A percentile compares a stretch with the other conserved stretches of the same genome.
Conservation (phyloP, 2,113 vertebrate genomes). For the Hylia prasina region DNA sequence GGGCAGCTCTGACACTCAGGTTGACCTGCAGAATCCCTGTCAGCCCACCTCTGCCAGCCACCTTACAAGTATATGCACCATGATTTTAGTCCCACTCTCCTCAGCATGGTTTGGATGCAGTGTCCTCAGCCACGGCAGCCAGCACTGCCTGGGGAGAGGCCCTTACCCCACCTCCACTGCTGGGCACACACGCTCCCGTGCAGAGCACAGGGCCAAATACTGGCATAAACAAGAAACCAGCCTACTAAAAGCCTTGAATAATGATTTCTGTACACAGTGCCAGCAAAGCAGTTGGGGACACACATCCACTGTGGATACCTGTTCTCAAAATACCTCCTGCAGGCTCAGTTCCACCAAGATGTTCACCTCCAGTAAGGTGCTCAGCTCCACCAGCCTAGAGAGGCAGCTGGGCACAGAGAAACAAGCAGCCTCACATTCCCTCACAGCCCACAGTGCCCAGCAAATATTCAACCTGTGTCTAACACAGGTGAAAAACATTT, state of each 20-base stretch:
- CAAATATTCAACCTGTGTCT: neutral
- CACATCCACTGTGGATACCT: neutral
- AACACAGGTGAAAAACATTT: neutral
- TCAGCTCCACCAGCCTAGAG: neutral
- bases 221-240: neutral
- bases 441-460: accelerated
- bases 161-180: neutral
- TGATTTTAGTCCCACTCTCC: neutral
- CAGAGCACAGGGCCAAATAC: accelerated
- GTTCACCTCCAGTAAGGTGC: neutral
- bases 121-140: neutral
- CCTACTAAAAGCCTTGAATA: neutral
- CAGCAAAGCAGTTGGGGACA: neutral
- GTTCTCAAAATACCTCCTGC: neutral
- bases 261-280: neutral
- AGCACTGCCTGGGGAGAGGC: neutral
- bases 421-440: neutral
- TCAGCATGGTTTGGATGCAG: neutral
- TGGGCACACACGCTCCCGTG: accelerated
- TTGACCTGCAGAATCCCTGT: accelerated
- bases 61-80: neutral
- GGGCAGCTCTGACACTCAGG: neutral
- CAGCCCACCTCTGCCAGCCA: neutral
- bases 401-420: neutral
- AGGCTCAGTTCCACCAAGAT: neutral